phyloP scores from a whole-genome alignment of 2,797 vertebrate species.

The Alca torda region DNA sequence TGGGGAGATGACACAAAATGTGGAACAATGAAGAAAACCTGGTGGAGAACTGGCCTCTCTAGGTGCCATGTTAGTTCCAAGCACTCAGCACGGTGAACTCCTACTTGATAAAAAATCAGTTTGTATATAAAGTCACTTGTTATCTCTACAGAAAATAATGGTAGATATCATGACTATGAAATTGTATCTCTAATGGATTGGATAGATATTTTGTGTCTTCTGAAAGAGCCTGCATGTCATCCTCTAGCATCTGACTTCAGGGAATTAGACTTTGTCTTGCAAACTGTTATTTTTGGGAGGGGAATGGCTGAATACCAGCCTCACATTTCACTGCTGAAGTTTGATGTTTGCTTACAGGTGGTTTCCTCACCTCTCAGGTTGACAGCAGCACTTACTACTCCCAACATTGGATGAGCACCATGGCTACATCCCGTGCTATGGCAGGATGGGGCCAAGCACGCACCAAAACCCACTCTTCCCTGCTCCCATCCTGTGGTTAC shows the following conservation, averaged over 20 bases:
- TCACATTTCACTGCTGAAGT: neutral
- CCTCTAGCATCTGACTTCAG: neutral
- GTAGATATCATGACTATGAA: neutral
- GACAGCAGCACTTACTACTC: neutral
- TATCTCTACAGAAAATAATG: neutral
- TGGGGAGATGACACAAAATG: neutral
- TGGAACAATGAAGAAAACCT: neutral
- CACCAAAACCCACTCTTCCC: neutral
- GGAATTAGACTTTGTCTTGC: neutral
- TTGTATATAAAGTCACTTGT: neutral
- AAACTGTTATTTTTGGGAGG: neutral
- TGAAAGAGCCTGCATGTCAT: neutral
- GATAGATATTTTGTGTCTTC: neutral
- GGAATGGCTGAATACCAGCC: neutral
- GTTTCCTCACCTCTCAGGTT: neutral
- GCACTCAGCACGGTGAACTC: neutral
- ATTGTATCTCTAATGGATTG: neutral
- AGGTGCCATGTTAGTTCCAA: neutral
- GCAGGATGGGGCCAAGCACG: neutral
- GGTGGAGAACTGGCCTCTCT: neutral
- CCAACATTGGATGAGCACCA: neutral
- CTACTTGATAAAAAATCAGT: neutral
- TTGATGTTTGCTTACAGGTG: neutral
- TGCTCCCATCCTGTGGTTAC: neutral
- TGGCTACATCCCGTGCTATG: rapidly evolving